These are phyloP conservation scores for Oreochromis spilurus DNA, from an alignment of 2,113 vertebrate species.

Conservation along the genomic window DNA sequence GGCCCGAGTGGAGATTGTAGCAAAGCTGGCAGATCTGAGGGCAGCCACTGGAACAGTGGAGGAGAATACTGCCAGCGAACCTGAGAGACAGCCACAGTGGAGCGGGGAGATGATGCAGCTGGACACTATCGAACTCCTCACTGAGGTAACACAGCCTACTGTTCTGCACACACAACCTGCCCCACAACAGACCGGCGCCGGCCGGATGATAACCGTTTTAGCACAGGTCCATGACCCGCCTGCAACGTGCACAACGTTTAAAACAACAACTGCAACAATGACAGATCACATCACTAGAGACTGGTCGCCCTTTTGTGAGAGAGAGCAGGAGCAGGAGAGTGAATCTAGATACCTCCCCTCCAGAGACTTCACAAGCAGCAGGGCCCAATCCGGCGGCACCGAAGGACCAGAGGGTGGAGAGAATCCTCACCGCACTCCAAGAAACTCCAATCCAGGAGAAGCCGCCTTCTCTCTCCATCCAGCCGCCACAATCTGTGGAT, in stretches of 20 bases:
- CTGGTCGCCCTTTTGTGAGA: background rate
- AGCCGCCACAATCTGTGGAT: no score
- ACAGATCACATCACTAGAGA: background rate
- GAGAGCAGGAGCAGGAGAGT: background rate
- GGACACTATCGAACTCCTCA: no score
- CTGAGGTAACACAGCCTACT: background rate
- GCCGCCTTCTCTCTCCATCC: no score
- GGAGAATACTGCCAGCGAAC: background rate
- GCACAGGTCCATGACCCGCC: background rate
- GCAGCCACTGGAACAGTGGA: background rate
- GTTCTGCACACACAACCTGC: background rate
- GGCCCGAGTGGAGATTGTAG: background rate
- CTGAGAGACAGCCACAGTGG: accelerated
- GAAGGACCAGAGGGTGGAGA: no score
- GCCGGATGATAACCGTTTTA: accelerated
- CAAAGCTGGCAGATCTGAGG: background rate
- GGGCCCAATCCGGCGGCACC: no score
- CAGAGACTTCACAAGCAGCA: no score
- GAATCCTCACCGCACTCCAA: no score
- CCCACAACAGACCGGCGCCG: background rate
- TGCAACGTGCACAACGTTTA: background rate
- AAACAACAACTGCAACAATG: background rate
- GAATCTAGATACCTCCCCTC: background rate
- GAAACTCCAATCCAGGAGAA: no score
- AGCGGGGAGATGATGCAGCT: no score